These are phyloP conservation scores for Scaptomyza flava DNA, from an alignment of 2,888 invertebrate genomes.

Conservation along the genomic window DNA sequence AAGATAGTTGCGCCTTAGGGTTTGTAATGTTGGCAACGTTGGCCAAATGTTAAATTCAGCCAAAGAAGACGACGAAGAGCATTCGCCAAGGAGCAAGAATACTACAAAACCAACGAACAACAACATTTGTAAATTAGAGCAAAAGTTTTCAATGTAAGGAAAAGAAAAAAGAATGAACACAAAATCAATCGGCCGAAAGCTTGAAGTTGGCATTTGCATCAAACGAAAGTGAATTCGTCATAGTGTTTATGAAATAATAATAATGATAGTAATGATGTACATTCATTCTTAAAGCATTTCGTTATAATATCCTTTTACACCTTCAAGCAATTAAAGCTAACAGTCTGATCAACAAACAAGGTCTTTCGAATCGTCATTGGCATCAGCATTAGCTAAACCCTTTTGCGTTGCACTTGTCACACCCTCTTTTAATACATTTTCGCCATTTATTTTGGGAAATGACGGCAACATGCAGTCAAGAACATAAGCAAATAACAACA, in stretches of 20 bases:
- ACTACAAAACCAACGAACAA: conserved; percentile 10
- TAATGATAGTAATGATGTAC: too few relatives aligned
- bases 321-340: not conserved
- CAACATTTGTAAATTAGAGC: conserved; percentile 19
- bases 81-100: conserved; percentile 10
- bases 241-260: not conserved
- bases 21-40: conserved; percentile 25
- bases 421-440: not conserved
- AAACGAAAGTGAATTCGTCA: conserved; percentile 9
- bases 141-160: conserved; percentile 43
- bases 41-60: conserved; percentile 57
- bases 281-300: not conserved
- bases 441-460: conserved; percentile 36
- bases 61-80: conserved; percentile 16
- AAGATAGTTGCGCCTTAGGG: conserved; percentile 17
- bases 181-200: conserved; percentile 42
- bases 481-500: conserved; percentile 23
- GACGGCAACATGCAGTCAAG: conserved; percentile 36
- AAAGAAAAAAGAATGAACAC: conserved; percentile 18
- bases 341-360: not conserved
- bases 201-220: conserved; percentile 6
- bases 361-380: not conserved
- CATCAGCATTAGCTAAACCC: not conserved
- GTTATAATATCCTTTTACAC: not conserved
- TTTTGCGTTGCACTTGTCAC: not conserved